A percentile compares a stretch with the other conserved stretches of the same genome.
Evolutionary conservation across 2,888 invertebrate genomes (phyloP).

Genomic region (Drosophila greeni): DNA sequence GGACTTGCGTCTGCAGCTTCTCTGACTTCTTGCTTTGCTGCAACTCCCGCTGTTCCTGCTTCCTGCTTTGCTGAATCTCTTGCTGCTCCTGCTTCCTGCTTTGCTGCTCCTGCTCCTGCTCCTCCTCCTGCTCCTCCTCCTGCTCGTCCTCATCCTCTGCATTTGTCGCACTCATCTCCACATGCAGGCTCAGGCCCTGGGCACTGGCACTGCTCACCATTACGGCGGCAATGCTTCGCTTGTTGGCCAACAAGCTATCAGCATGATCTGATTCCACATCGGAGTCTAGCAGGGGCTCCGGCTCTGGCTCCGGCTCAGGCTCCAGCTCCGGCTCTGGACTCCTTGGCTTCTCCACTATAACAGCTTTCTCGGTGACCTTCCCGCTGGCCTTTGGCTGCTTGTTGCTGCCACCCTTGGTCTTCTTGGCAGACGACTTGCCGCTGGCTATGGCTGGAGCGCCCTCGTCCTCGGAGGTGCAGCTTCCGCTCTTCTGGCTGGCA

Average conservation of each 20-base stretch:
- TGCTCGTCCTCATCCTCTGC: slow-evolving; percentile 15
- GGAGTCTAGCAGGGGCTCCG: slow-evolving; percentile 11
- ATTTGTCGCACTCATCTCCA: slow-evolving; percentile 29
- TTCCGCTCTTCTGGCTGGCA: slow-evolving; percentile 42
- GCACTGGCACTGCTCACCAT: slow-evolving; percentile 64
- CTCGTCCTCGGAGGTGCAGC: slow-evolving; percentile 51
- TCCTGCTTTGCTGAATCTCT: background rate
- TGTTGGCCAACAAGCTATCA: slow-evolving; percentile 55
- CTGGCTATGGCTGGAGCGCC: slow-evolving; percentile 26
- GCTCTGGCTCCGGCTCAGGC: background rate
- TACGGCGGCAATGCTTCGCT: slow-evolving; percentile 45
- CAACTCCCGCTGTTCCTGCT: background rate
- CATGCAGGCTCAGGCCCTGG: slow-evolving; percentile 54
- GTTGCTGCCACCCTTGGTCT: slow-evolving; percentile 47
- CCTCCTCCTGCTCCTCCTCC: background rate
- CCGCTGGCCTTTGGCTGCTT: slow-evolving; percentile 10
- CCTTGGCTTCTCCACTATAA: background rate
- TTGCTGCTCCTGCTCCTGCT: background rate
- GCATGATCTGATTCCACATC: slow-evolving; percentile 52
- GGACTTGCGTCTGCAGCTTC: background rate
- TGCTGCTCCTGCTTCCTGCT: background rate
- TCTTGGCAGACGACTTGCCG: slow-evolving; percentile 37
- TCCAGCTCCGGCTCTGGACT: slow-evolving; percentile 1
- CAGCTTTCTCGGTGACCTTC: slow-evolving; percentile 1
- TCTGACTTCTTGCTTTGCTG: background rate